phyloP scores from a whole-genome alignment of 2,113 vertebrate genomes.

The Pelecanoides urinatrix region DNA sequence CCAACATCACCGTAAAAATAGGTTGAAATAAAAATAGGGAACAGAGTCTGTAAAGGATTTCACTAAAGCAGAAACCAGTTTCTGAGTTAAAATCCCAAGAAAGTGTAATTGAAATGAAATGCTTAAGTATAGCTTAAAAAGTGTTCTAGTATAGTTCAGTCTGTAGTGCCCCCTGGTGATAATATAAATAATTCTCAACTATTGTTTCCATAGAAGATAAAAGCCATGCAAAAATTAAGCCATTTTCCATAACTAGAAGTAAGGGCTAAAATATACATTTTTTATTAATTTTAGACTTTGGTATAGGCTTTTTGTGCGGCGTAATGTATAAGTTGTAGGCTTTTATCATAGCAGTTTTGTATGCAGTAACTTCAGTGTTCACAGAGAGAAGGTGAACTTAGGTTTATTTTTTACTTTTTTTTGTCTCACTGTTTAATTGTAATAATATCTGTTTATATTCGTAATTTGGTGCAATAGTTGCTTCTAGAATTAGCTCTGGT shows the following conservation, averaged over 20 bases:
- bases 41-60: background rate
- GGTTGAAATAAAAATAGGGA: background rate
- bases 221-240: background rate
- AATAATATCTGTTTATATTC: background rate
- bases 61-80: background rate
- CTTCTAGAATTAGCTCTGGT: background rate
- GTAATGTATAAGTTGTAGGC: background rate
- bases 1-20: background rate
- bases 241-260: background rate
- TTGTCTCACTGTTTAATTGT: background rate
- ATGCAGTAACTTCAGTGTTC: background rate
- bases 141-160: background rate
- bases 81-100: background rate
- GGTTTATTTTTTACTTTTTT: background rate
- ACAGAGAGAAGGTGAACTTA: background rate
- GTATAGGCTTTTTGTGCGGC: background rate
- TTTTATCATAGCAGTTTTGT: background rate
- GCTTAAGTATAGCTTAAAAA: background rate
- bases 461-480: background rate
- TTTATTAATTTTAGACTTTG: background rate
- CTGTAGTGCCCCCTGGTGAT: constrained; percentile 30
- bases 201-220: background rate
- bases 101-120: background rate
- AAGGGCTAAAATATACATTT: background rate
- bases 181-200: background rate